phyloP scores from a whole-genome alignment of 2,113 vertebrate genomes.

The Gallinago jamesoni region DNA sequence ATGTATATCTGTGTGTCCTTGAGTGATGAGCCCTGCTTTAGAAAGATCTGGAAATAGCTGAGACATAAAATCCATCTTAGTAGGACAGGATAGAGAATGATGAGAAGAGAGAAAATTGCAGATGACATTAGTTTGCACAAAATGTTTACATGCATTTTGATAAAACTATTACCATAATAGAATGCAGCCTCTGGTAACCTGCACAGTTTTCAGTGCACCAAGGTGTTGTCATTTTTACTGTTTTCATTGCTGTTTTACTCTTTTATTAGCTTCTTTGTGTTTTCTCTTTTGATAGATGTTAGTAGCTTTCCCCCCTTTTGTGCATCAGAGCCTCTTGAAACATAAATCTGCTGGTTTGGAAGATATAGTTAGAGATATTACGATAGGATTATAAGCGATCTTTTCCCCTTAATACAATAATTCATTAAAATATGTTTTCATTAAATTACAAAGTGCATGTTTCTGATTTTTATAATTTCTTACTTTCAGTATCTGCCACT shows the following conservation, averaged over 20 bases:
- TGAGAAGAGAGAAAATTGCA: neutral
- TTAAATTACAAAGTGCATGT: neutral
- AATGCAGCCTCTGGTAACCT: neutral
- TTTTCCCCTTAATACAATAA: neutral
- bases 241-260: neutral
- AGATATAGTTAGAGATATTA: neutral
- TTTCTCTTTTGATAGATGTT: neutral
- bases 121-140: neutral
- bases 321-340: neutral
- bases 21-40: neutral
- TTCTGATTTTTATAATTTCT: constrained; percentile 28
- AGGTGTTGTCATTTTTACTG: neutral
- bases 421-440: constrained; percentile 47
- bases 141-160: neutral
- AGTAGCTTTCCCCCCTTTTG: neutral
- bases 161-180: neutral
- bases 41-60: neutral
- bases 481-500: neutral
- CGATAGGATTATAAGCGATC: constrained; percentile 2
- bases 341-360: constrained; percentile 6
- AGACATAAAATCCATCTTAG: neutral
- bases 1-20: neutral
- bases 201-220: neutral
- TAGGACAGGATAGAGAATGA: neutral
- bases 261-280: neutral